A percentile compares a stretch with the other conserved stretches of the same genome.
Conservation (phyloP, 2,113 vertebrate species). For the Cardinalis cardinalis region DNA sequence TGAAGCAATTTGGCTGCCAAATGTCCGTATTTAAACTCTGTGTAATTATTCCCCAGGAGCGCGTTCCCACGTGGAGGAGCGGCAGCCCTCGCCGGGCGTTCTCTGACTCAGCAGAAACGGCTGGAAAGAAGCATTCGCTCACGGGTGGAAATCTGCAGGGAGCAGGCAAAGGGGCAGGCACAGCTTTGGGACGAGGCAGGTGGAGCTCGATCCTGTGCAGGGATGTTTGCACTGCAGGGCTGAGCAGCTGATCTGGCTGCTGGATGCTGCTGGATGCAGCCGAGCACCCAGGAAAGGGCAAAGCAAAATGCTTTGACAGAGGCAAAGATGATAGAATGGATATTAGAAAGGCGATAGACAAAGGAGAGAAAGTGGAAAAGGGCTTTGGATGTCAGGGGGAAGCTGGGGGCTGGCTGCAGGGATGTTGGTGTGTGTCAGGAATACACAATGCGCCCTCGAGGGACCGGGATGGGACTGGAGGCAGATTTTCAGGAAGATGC, state of each 20-base stretch:
- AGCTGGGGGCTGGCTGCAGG: background rate
- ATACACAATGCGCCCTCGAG: accelerated
- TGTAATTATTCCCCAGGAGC: conserved; percentile 28
- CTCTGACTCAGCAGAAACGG: conserved; percentile 40
- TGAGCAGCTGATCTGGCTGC: background rate
- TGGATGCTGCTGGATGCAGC: background rate
- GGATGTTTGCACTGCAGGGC: accelerated
- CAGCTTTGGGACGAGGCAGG: background rate
- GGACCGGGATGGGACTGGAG: background rate
- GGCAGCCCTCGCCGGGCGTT: background rate
- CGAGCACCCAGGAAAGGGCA: accelerated
- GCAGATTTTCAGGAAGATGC: background rate
- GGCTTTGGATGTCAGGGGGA: background rate
- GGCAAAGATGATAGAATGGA: background rate
- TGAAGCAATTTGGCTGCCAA: conserved; percentile 46
- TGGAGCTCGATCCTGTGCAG: accelerated
- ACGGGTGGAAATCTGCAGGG: background rate
- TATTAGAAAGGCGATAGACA: background rate
- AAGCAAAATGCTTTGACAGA: background rate
- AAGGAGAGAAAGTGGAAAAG: background rate
- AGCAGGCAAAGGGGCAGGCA: background rate
- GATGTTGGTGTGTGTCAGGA: background rate
- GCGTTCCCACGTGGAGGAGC: conserved; percentile 17
- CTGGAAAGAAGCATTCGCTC: background rate
- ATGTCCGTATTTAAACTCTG: background rate